A percentile compares a stretch with the other conserved stretches of the same genome.
Conservation (phyloP, 2,797 vertebrate genomes). For the Sebastiscus albofasciatus region DNA sequence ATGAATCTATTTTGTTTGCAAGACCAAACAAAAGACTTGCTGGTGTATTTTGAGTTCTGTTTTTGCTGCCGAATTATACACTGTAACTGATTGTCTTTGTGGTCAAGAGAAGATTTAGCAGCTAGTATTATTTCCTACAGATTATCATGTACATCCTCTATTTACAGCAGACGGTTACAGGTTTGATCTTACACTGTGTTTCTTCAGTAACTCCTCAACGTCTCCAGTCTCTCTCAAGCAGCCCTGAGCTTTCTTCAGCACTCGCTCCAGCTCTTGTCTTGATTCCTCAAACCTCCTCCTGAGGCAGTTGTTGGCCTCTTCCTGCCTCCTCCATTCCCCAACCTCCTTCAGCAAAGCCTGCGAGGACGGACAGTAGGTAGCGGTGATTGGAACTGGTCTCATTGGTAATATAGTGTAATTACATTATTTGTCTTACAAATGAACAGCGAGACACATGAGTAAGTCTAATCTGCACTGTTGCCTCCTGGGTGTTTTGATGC, state of each 20-base stretch:
- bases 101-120: neutral
- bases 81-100: neutral
- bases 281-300: constrained; percentile 98
- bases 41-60: neutral
- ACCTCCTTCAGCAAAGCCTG: constrained; percentile 93
- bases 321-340: constrained; percentile 92
- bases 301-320: constrained; percentile 93
- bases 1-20: neutral
- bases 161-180: neutral
- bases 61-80: neutral
- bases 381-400: constrained; percentile 29
- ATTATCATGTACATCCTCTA: neutral
- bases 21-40: neutral
- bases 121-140: neutral
- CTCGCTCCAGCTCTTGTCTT: constrained; percentile 92
- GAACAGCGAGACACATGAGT: constrained; percentile 40
- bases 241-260: constrained; percentile 88
- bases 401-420: constrained; percentile 48
- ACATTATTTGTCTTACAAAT: constrained; percentile 56
- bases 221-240: constrained; percentile 92
- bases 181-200: constrained; percentile 86
- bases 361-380: constrained; percentile 23
- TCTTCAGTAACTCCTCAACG: constrained; percentile 91
- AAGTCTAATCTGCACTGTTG: constrained; percentile 35
- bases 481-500: constrained; percentile 48